Evolutionary conservation across 2,113 vertebrate genomes (phyloP), one percentile per base, ranked within the genome.

Genomic region (Phaethon lepturus): DNA sequence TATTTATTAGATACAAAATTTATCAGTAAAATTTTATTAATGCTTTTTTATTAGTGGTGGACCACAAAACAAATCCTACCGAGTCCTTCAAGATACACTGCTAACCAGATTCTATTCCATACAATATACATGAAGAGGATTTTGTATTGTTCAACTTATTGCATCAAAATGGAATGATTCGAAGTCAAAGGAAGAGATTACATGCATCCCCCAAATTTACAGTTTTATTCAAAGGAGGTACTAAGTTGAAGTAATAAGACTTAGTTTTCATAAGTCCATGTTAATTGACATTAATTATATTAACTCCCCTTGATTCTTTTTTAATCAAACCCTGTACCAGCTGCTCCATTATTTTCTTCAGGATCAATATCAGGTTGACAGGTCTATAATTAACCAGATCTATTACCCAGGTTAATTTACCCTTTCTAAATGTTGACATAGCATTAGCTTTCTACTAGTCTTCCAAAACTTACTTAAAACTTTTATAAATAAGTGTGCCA

Each of bases 221-320:
- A 33, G 17, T 26, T 58, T 5, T 78, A 88, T 82, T 86, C 26
- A 40, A 86, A 53, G 26, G 7, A 62, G 13, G 29, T 40, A 20
- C 12, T 53, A 66, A 35, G 4, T 35, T 86, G 28, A 62, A 58
- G 13, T 17, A 13, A 45, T 66, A 75, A 94, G 47, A 25, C 20
- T 68, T 81, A 42, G 22, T 59, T 82, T 93, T 79, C 5, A 1
- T 79, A 93, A 88, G 38, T 73, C 31, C 26, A 31, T 59, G 50
- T 40, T 86, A 93, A 71, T 63, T 83, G n/a, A 72, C 52, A 63
- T 63, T 91, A 88, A 86, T 91, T 93, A 40, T 67, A 82, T 79
- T 75, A 86, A 86, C 17, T 71, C 17, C 17, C 26, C 44, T 75
- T 94, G 86, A 86, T 88, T 93, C 45, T 74, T 74, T 69, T 76